Percentiles rank a stretch among this genome's conserved stretches.
Evolutionary conservation across 2,888 invertebrate genomes (phyloP).

Genomic region (Cylindroiulus punctatus): DNA sequence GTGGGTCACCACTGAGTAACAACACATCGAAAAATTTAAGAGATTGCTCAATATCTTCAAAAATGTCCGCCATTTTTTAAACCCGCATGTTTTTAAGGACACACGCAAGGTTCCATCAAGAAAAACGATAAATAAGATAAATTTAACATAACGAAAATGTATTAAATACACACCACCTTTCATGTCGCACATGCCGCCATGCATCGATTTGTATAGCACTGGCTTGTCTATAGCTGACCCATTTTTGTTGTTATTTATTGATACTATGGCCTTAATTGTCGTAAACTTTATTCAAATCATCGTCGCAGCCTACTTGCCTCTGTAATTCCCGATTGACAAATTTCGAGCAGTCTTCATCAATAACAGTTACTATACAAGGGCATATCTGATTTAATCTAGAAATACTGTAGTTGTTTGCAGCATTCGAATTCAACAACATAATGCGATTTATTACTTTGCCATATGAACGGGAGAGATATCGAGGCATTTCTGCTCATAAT

Average conservation of each 20-base stretch:
- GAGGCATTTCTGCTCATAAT: too few relatives aligned
- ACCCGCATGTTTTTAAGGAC: background rate
- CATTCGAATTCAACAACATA: too few relatives aligned
- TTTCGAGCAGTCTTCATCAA: background rate
- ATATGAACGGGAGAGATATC: too few relatives aligned
- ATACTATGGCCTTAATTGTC: background rate
- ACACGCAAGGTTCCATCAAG: background rate
- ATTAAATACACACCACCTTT: background rate
- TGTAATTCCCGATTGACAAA: background rate
- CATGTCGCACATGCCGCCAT: background rate
- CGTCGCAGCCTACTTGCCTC: background rate
- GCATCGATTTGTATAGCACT: background rate
- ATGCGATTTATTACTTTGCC: too few relatives aligned
- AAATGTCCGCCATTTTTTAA: background rate
- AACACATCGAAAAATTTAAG: background rate
- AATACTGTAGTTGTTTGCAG: too few relatives aligned
- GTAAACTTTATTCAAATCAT: slow-evolving; percentile 15
- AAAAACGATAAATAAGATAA: background rate
- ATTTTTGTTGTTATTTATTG: background rate
- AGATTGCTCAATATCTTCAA: background rate
- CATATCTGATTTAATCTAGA: too few relatives aligned
- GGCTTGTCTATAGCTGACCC: background rate
- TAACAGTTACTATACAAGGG: background rate
- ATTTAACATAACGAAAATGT: background rate
- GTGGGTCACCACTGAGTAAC: background rate